A percentile compares a stretch with the other conserved stretches of the same genome.
Evolutionary conservation across 1,140 invertebrate species (phyloP).

Genomic region (Brachionus rubens): DNA sequence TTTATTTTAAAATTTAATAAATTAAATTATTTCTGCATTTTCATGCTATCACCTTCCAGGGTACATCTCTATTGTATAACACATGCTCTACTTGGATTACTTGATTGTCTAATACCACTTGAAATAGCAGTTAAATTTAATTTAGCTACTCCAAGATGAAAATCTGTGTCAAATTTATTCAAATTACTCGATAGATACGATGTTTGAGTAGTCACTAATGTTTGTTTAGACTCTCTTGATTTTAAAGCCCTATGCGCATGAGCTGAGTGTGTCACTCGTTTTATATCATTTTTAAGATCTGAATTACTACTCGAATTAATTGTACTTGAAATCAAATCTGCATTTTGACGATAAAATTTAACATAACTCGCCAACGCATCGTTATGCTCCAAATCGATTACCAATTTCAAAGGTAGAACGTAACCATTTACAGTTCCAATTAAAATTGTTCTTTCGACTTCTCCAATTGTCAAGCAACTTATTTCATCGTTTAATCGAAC

Average conservation of each 20-base stretch:
- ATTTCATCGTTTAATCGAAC: not conserved
- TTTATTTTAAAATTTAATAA: too few species aligned
- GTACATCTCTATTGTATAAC: constrained; percentile 33
- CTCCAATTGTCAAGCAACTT: not conserved
- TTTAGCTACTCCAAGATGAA: constrained; percentile 18
- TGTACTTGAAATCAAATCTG: not conserved
- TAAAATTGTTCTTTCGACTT: not conserved
- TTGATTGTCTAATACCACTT: not conserved
- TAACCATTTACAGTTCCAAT: constrained; percentile 33
- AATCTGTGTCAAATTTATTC: not conserved
- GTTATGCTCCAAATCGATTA: constrained; percentile 35
- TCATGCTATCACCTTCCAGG: too few species aligned
- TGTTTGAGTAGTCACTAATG: not conserved
- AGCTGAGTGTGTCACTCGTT: constrained; percentile 16
- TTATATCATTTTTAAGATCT: constrained; percentile 19
- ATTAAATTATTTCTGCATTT: too few species aligned
- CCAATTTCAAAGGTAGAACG: constrained; percentile 16
- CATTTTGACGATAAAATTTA: not conserved
- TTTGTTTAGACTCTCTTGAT: constrained; percentile 1
- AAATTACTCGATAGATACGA: not conserved
- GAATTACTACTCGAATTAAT: not conserved
- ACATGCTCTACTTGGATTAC: constrained; percentile 2
- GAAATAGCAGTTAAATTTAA: not conserved
- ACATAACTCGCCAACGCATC: constrained; percentile 27
- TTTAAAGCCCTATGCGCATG: constrained; percentile 30